These are phyloP conservation scores for Chascanopsetta lugubris DNA, from an alignment of 2,113 vertebrate genomes.

Conservation along the genomic window DNA sequence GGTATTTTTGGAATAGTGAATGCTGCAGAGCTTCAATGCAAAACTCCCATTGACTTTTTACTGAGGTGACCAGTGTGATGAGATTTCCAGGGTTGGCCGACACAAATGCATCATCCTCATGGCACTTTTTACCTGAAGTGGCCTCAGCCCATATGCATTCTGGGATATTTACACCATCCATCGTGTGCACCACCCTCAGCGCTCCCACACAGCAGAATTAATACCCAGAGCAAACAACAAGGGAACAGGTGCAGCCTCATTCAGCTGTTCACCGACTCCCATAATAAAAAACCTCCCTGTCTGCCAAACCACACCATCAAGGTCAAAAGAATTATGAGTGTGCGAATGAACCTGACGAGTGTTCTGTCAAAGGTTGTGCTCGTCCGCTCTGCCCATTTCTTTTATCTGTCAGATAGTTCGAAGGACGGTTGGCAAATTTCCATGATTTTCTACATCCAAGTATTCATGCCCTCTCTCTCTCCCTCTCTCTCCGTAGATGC, in stretches of 20 bases:
- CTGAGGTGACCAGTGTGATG: no score
- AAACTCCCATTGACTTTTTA: no score
- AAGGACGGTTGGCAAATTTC: conserved; percentile 21
- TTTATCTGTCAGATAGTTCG: not conserved
- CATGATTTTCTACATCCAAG: conserved; percentile 37
- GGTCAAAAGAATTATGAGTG: conserved; percentile 49
- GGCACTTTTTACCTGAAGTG: no score
- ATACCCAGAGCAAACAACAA: not conserved
- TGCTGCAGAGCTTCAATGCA: no score
- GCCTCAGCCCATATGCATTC: no score
- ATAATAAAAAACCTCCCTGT: conserved; percentile 1
- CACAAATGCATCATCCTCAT: no score
- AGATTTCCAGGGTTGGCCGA: no score
- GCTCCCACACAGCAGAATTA: not conserved
- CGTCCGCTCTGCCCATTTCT: not conserved
- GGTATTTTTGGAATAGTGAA: no score
- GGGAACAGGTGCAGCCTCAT: conserved; percentile 28
- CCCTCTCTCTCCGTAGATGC: conserved; percentile 76
- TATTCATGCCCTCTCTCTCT: conserved; percentile 35
- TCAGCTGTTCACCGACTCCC: conserved; percentile 20
- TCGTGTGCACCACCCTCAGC: not conserved
- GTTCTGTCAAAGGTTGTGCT: conserved; percentile 23
- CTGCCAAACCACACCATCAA: conserved; percentile 31
- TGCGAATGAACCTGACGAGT: conserved; percentile 33
- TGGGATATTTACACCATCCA: not conserved